Evolutionary conservation across 2,888 invertebrate genomes (phyloP).

Genomic region (Taenaris catops): DNA sequence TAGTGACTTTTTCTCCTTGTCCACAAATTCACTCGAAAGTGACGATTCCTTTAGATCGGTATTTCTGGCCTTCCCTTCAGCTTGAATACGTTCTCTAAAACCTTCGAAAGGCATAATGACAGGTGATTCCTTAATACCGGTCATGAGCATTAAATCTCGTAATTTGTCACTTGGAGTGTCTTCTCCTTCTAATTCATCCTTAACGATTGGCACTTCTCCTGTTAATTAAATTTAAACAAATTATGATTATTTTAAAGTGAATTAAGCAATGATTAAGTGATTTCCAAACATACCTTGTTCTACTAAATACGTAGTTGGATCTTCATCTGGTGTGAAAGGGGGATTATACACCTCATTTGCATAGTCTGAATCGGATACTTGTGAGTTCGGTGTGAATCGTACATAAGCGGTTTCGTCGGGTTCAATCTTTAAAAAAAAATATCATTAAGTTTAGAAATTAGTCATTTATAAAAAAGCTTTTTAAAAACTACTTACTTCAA

Average conservation of each 20-base stretch:
- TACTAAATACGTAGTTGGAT: slow-evolving; percentile 43
- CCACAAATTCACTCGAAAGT: slow-evolving; percentile 35
- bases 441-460: no score
- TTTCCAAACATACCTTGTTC: slow-evolving; percentile 40
- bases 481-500: slow-evolving; percentile 50
- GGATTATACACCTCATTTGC: slow-evolving; percentile 92
- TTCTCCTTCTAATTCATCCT: slow-evolving; percentile 32
- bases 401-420: slow-evolving; percentile 88
- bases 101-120: slow-evolving; percentile 62
- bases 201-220: slow-evolving; percentile 19
- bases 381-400: slow-evolving; percentile 85
- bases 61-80: slow-evolving; percentile 41
- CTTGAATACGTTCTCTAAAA: slow-evolving; percentile 62
- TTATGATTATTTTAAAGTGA: no score
- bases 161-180: slow-evolving; percentile 61
- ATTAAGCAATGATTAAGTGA: no score
- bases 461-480: no score
- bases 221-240: slow-evolving; percentile 13
- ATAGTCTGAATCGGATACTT: slow-evolving; percentile 82
- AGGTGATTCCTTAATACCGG: slow-evolving; percentile 51
- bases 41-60: slow-evolving; percentile 27
- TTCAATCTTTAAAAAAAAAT: slow-evolving; percentile 63
- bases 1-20: slow-evolving; percentile 63
- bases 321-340: slow-evolving; percentile 76
- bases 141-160: slow-evolving; percentile 56